Percentiles rank a stretch among this genome's conserved stretches.
Conservation (phyloP, 2,113 vertebrate species). For the Pleuronectes platessa region DNA sequence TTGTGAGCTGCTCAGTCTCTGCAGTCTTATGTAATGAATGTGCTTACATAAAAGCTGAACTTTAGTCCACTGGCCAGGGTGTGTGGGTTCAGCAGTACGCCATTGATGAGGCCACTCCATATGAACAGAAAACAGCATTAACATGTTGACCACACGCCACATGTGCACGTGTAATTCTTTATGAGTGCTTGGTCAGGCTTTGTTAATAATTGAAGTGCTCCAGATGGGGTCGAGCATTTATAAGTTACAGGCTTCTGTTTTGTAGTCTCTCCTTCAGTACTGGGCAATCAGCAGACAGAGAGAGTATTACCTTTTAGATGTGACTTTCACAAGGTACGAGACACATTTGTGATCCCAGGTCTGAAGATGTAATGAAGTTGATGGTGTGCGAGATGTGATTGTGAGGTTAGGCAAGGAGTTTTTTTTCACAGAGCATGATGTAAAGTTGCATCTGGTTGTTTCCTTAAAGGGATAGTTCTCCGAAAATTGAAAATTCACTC, state of each 20-base stretch:
- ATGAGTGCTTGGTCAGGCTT: conserved; percentile 26
- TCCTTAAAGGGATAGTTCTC: no score
- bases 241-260: conserved; percentile 24
- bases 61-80: conserved; percentile 79
- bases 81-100: conserved; percentile 72
- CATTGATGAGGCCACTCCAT: conserved; percentile 67
- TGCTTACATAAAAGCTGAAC: conserved; percentile 85
- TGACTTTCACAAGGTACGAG: neutral
- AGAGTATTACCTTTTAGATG: neutral
- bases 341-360: neutral
- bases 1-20: conserved; percentile 82
- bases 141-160: conserved; percentile 44
- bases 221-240: conserved; percentile 14
- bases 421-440: no score
- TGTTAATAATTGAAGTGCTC: conserved; percentile 61
- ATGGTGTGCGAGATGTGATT: neutral
- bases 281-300: neutral
- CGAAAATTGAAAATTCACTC: no score
- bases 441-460: neutral
- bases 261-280: conserved; percentile 4
- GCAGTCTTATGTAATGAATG: conserved; percentile 84
- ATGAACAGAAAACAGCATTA: conserved; percentile 67
- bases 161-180: conserved; percentile 50
- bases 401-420: no score
- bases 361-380: neutral